Base-by-base conservation (phyloP, 2,888 invertebrate species). In the Mythimna albipuncta region DNA sequence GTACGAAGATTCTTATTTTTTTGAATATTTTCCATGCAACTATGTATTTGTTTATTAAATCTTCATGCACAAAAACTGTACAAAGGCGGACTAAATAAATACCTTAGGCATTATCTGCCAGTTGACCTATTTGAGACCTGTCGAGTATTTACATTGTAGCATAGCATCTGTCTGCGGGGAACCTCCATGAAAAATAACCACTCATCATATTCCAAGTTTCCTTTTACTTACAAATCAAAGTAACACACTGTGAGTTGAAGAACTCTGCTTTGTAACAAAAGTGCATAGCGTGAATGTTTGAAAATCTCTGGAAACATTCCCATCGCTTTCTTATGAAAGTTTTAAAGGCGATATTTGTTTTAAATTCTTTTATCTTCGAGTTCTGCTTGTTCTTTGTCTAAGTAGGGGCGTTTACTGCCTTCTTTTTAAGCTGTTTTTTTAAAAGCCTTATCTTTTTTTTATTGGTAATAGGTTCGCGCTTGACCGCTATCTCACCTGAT, bases 281-380 rank as follows among this genome's bases (percentile, higher is more conserved):
- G 66, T 76, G 70, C 77, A 81, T 77, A 69, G 67, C 50, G 75
- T 65, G 70, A 84, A 82, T 81, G 65, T 67, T 79, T 71, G 32
- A 75, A 74, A 71, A 78, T 76, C 70, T 71, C 57, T 52, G 6
- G 9, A 26, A 83, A 69, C 58, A 72, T 77, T 72, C 10, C 26
- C 52, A 7, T 62, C 19, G 41, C 70, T 76, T 72, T 52, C 69
- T 74, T 11, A 55, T 62, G 21, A 73, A 79, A 86, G 61, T 85
- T 85, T 75, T 41, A 79, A 77, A 72, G 69, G 75, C 63, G 69
- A 75, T 75, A 84, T 82, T 85, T 82, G 72, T 82, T 84, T 80
- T 63, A 68, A 82, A 84, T 85, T 85, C 63, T 77, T 83, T 83
- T 68, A 83, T 68, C 38, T 59, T 71, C 55, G 32, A 72, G 58